Conservation (phyloP, 2,888 invertebrate species). For the Leptinotarsa rubiginosa region DNA sequence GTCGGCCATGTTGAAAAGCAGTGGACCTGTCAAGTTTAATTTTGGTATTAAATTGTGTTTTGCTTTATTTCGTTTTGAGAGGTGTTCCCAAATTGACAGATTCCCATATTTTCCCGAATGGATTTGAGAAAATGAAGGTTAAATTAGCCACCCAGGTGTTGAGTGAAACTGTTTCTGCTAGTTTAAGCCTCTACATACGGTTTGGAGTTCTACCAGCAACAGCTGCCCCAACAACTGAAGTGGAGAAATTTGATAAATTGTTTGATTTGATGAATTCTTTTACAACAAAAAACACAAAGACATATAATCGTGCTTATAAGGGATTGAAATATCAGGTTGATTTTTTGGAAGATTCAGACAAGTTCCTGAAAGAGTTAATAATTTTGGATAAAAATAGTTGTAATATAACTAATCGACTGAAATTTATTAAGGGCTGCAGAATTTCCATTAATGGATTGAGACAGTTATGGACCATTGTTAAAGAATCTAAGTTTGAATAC, state of each 20-base stretch:
- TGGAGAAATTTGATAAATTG: neutral
- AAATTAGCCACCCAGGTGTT: slow-evolving; percentile 12
- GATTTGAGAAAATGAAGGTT: slow-evolving; percentile 20
- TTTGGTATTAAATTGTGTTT: too few species aligned
- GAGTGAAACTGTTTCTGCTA: neutral
- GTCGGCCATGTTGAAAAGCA: too few species aligned
- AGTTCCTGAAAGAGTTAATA: neutral
- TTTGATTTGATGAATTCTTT: neutral
- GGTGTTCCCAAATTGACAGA: slow-evolving; percentile 1
- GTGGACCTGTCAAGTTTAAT: too few species aligned
- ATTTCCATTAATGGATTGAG: slow-evolving; percentile 17
- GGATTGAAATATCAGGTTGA: neutral
- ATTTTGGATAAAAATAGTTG: neutral
- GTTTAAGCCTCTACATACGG: neutral
- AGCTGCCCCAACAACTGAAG: neutral
- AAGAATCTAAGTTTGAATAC: slow-evolving; percentile 8
- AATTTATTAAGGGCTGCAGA: slow-evolving; percentile 15
- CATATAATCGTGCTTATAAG: neutral
- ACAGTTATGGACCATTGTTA: slow-evolving; percentile 23
- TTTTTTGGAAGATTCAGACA: slow-evolving; percentile 4
- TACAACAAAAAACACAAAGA: neutral
- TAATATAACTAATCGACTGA: neutral
- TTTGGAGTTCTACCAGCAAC: neutral
- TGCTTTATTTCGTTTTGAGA: too few species aligned
- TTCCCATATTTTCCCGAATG: neutral